Evolutionary conservation across 2,113 vertebrate species (phyloP).

Genomic region (Passer domesticus): DNA sequence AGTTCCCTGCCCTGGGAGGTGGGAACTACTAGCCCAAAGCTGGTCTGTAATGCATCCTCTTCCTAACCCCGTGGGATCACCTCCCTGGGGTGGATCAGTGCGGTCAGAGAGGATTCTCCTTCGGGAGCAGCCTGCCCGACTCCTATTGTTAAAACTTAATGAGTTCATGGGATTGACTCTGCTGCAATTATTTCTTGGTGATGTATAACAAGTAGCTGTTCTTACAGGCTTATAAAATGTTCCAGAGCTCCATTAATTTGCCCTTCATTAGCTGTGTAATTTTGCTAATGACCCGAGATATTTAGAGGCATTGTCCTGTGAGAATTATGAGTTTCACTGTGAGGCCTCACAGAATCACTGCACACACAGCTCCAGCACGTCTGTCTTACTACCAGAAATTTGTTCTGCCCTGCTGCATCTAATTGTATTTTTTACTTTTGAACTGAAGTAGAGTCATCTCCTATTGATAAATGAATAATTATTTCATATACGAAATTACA

Average conservation of each 20-base stretch:
- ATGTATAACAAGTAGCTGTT: conserved; percentile 71
- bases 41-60: neutral
- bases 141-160: conserved; percentile 50
- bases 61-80: neutral
- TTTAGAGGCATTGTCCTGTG: conserved; percentile 46
- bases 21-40: neutral
- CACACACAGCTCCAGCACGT: neutral
- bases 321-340: conserved; percentile 43
- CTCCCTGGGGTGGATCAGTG: neutral
- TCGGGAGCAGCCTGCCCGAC: neutral
- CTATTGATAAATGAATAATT: conserved; percentile 64
- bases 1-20: neutral
- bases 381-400: neutral
- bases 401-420: conserved; percentile 41
- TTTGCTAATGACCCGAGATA: conserved; percentile 72
- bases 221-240: conserved; percentile 65
- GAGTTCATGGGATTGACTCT: conserved; percentile 42
- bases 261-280: conserved; percentile 72
- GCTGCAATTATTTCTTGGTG: conserved; percentile 68
- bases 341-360: neutral
- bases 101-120: neutral
- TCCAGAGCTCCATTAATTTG: conserved; percentile 72
- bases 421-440: conserved; percentile 47
- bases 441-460: conserved; percentile 27
- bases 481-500: conserved; percentile 38